Conservation (phyloP, 2,113 vertebrate genomes). For the Conger conger region DNA sequence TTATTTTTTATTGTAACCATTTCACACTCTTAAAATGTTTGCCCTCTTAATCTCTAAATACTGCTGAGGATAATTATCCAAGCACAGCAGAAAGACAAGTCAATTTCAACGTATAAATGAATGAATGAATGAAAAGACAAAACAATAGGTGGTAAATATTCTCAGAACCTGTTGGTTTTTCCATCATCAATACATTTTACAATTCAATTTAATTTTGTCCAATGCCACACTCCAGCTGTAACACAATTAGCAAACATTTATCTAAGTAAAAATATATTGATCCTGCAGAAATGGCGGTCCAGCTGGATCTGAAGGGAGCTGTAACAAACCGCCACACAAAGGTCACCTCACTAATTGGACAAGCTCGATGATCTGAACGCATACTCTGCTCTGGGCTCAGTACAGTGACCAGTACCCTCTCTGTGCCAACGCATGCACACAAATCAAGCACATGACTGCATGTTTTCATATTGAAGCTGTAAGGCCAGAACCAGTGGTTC, state of each 20-base stretch:
- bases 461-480: neutral
- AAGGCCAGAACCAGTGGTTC: too few species aligned
- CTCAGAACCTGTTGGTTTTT: neutral
- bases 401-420: neutral
- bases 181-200: neutral
- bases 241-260: neutral
- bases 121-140: neutral
- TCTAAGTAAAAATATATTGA: constrained; percentile 4
- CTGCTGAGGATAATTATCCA: too few species aligned
- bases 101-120: neutral
- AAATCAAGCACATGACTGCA: neutral
- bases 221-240: neutral
- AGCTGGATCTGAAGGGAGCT: neutral
- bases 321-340: neutral
- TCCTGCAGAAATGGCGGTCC: constrained; percentile 5
- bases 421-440: neutral
- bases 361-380: neutral
- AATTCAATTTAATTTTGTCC: neutral
- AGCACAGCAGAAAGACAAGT: too few species aligned
- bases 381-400: neutral
- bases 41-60: too few species aligned
- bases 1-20: too few species aligned
- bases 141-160: neutral
- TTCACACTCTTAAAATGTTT: too few species aligned
- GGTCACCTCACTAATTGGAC: constrained; percentile 11